Conservation (phyloP, 2,113 vertebrate species). For the Oreotrochilus melanogaster region DNA sequence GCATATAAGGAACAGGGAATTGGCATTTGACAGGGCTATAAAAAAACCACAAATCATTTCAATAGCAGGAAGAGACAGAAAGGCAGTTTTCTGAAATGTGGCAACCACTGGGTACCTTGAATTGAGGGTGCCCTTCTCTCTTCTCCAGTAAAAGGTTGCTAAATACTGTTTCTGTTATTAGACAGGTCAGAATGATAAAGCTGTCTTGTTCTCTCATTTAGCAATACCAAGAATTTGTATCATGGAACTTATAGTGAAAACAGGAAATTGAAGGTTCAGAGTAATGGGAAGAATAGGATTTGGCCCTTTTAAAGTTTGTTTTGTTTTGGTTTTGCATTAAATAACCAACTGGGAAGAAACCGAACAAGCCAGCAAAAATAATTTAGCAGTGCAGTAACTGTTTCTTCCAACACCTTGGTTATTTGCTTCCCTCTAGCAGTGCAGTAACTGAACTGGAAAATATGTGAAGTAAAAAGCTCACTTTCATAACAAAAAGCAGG, state of each 20-base stretch:
- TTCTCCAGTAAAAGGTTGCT: not conserved
- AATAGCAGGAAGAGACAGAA: not conserved
- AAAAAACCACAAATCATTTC: not conserved
- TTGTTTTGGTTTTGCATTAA: too few relatives aligned
- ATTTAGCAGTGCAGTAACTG: not conserved
- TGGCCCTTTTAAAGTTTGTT: not conserved
- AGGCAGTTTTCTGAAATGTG: not conserved
- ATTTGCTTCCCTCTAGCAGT: not conserved
- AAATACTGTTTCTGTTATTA: not conserved
- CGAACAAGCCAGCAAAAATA: not conserved
- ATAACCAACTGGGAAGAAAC: not conserved
- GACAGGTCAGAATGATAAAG: not conserved
- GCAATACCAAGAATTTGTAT: not conserved
- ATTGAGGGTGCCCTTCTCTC: rapidly evolving
- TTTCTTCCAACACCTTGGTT: too few relatives aligned
- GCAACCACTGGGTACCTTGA: not conserved
- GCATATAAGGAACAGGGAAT: not conserved
- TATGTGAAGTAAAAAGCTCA: not conserved
- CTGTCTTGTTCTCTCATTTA: not conserved
- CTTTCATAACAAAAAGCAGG: not conserved
- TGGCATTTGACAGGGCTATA: not conserved
- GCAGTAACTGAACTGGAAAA: not conserved
- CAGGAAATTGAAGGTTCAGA: not conserved
- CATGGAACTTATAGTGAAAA: not conserved
- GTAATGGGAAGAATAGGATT: not conserved